Evolutionary conservation across 64 coral and sea anemone genomes (phyloP).

Genomic region (Hydrozoanthus tunicans): DNA sequence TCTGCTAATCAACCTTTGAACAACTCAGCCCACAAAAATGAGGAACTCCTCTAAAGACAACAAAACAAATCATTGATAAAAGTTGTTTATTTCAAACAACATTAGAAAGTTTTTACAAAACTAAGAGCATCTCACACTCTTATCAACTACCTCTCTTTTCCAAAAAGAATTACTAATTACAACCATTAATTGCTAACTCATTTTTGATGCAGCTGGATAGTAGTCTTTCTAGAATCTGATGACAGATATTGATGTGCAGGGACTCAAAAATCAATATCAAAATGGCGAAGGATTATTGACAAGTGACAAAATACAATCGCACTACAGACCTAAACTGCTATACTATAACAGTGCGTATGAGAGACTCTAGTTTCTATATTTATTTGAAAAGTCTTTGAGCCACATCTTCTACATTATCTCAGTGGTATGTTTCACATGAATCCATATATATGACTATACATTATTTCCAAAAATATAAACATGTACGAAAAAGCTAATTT

Average conservation of each 20-base stretch:
- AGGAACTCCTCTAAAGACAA: background rate
- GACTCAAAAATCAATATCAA: background rate
- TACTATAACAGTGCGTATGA: no score
- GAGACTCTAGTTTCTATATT: no score
- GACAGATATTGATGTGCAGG: background rate
- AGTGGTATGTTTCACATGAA: no score
- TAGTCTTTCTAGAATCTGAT: background rate
- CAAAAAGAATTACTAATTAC: background rate
- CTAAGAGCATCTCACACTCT: conserved; percentile 12
- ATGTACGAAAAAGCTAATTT: no score
- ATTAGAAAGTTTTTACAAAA: conserved; percentile 49
- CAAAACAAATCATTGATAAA: conserved; percentile 25
- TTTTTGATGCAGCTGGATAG: background rate
- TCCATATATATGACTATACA: no score
- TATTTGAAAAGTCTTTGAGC: no score
- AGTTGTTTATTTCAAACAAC: conserved; percentile 45
- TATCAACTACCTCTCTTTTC: background rate
- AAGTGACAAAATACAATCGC: background rate
- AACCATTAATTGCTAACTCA: background rate
- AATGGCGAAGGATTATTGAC: background rate
- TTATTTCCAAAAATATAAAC: no score
- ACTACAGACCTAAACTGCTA: background rate
- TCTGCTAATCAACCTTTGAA: background rate
- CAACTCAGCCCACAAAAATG: background rate
- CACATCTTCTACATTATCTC: no score